Base-by-base conservation (phyloP, 2,888 invertebrate genomes). In the Ichneumoninae sp. region DNA sequence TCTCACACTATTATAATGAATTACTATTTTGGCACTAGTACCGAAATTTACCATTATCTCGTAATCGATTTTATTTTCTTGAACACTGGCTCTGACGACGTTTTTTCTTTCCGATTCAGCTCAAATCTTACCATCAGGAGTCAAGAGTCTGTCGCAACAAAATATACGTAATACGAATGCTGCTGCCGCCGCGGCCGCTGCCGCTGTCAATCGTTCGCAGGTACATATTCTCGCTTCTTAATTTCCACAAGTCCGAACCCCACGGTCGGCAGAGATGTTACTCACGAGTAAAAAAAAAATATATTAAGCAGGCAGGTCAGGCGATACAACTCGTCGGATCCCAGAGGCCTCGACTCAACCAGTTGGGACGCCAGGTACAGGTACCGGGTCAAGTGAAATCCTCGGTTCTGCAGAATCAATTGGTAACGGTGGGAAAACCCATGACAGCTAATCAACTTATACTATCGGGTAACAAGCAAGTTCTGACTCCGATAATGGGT, bases 401-500 rank as follows among this genome's bases (percentile, higher is more conserved):
- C 3, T 88, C 92, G 83, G 92, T 92, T 83, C 87, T 93, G 87
- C 91, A 92, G 78, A 93, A 92, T 90, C 93, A 93, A 81, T 88
- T 94, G 77, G 92, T 93, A 36, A 91, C 93, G 63, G 93, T 93
- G 73, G 91, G 92, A 44, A 94, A 94, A 91, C 91, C 93, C 50
- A 92, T 93, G 80, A 90, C 92, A 30, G 92, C 92, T 47, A 94
- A 90, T 87, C 93, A 93, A 73, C 88, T 94, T 74, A 92, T 93
- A 87, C 86, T 93, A 70, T 93, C 93, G 87, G 91, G 93, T 84
- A 93, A 93, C 85, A 93, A 93, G 85, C 93, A 93, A 89, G 93
- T 93, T 86, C 89, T 93, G 87, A 92, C 93, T 85, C 93, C 93
- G 70, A 93, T 93, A 85, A 92, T 93, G 91, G 92, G 93, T 93